Base-by-base conservation (phyloP, 2,888 invertebrate genomes). In the Ophonus ardosiacus region DNA sequence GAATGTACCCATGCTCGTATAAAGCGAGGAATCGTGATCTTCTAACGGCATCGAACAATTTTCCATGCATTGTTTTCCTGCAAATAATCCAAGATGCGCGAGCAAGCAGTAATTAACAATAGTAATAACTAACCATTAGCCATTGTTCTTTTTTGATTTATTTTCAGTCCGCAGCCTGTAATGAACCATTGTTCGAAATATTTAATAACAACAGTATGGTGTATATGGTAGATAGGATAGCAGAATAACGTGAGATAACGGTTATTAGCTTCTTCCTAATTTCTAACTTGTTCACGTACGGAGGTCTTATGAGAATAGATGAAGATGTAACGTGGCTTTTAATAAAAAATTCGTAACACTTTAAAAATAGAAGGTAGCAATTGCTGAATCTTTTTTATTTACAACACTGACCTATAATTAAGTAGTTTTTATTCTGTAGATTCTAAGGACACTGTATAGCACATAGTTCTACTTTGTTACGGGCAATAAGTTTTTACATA, bases 71-170 rank as follows among this genome's bases (percentile, higher is more conserved):
- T 78, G 78, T 78, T 78, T 74, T 78, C 78, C 78, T 78, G 78
- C 78, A 57, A 78, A 78, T 78, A 56, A 57, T 78, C 56, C n/a
- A 43, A 56, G 78, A 78, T 78, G 57, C 78, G 78, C 78, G 57
- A 56, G 21, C 18, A 79, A n/a, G 59, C 80, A 40, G 80, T 80
- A 80, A 80, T 80, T 80, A 80, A 80, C 80, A 80, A 59, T 80
- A 59, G 80, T 80, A 80, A 80, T 80, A 80, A 80, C 80, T 78
- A 80, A 61, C 61, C 59, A 80, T 80, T 61, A 80, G 38, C 80
- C 43, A 80, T 80, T 80, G 80, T 80, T 80, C 61, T 59, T 80
- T 57, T 80, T 80, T 80, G 59, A 61, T 80, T 80, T 80, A 78
- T 78, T 78, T 78, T 78, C 24, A 56, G 56, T 13, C 24, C 38